Percentiles rank a stretch among this genome's conserved stretches.
Evolutionary conservation across 1,140 invertebrate species (phyloP).

Genomic region (Probaryconus sp.): DNA sequence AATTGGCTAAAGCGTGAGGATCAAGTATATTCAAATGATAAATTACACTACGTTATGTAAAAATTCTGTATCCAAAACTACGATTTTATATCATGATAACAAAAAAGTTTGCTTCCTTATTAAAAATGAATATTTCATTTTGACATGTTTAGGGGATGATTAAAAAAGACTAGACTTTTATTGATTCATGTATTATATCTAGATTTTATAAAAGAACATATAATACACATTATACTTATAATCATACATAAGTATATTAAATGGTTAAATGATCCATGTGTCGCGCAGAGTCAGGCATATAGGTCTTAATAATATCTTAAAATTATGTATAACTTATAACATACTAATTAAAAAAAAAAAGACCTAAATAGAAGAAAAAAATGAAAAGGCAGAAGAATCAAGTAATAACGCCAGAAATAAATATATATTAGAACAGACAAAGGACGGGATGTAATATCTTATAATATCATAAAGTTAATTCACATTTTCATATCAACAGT

Average conservation of each 20-base stretch:
- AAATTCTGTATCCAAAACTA: constrained; percentile 7
- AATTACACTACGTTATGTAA: no score
- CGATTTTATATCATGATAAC: no score
- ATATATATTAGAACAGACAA: constrained; percentile 59
- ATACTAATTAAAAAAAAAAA: constrained; percentile 54
- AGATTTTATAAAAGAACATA: constrained; percentile 76
- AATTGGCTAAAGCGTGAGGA: no score
- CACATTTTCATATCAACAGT: constrained; percentile 61
- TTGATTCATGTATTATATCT: constrained; percentile 73
- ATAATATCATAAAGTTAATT: constrained; percentile 58
- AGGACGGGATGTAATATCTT: constrained; percentile 61
- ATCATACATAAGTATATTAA: constrained; percentile 64
- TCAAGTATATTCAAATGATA: no score
- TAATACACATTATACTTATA: constrained; percentile 73
- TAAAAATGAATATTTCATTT: no score
- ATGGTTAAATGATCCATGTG: constrained; percentile 61
- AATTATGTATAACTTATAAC: constrained; percentile 61
- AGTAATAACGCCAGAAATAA: constrained; percentile 60
- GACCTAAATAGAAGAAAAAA: no score
- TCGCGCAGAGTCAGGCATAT: constrained; percentile 61
- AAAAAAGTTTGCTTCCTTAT: no score
- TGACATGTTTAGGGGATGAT: background rate
- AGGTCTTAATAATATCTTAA: constrained; percentile 63
- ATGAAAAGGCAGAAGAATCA: no score
- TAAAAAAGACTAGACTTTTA: constrained; percentile 32